Evolutionary conservation across 2,888 invertebrate genomes (phyloP).

Genomic region (Diadromus collaris): DNA sequence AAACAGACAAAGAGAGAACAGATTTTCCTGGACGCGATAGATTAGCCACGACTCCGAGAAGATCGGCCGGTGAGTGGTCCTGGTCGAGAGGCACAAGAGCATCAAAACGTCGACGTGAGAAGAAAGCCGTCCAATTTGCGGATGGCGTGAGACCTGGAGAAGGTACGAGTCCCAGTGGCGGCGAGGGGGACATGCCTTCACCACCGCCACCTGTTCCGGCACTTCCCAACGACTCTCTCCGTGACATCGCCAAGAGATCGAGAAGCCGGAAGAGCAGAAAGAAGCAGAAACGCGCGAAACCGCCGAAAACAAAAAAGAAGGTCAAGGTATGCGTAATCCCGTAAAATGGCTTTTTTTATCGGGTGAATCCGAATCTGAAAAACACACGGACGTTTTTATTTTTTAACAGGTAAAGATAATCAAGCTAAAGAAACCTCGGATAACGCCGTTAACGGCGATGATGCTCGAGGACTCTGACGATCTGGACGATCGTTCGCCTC

Average conservation of each 20-base stretch:
- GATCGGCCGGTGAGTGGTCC: slow-evolving; percentile 47
- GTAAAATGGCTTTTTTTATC: background rate
- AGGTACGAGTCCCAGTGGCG: slow-evolving; percentile 83
- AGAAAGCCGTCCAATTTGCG: slow-evolving; percentile 83
- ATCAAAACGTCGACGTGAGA: slow-evolving; percentile 54
- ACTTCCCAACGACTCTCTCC: slow-evolving; percentile 67
- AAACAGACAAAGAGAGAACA: slow-evolving; percentile 52
- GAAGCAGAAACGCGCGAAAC: slow-evolving; percentile 81
- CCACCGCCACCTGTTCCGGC: slow-evolving; percentile 81
- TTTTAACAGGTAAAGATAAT: slow-evolving; percentile 80
- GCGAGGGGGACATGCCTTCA: slow-evolving; percentile 83
- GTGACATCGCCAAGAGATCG: slow-evolving; percentile 70
- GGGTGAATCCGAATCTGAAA: background rate
- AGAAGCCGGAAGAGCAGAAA: slow-evolving; percentile 79
- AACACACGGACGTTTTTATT: slow-evolving; percentile 18
- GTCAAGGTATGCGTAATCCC: slow-evolving; percentile 78
- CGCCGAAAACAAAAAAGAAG: slow-evolving; percentile 81
- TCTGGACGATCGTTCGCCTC: slow-evolving; percentile 82
- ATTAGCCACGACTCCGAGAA: slow-evolving; percentile 17
- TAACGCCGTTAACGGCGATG: slow-evolving; percentile 75
- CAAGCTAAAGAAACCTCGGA: slow-evolving; percentile 77
- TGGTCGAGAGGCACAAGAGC: slow-evolving; percentile 51
- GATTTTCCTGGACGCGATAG: slow-evolving; percentile 32
- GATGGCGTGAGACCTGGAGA: slow-evolving; percentile 84
- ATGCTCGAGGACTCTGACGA: slow-evolving; percentile 81